Evolutionary conservation across 2,113 vertebrate genomes (phyloP).

Genomic region (Thymallus thymallus): DNA sequence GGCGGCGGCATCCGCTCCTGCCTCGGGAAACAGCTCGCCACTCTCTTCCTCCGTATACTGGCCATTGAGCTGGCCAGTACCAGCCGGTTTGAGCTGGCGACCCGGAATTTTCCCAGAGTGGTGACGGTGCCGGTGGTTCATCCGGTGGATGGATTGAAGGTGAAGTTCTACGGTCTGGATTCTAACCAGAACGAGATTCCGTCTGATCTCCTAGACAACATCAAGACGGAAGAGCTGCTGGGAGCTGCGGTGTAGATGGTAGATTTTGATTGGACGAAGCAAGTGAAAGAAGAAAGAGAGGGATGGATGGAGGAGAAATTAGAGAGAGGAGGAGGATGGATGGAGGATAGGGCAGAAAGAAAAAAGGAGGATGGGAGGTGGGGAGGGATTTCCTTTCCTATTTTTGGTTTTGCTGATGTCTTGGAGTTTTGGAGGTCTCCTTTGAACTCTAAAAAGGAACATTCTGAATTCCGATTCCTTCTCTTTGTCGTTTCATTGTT

Average conservation of each 20-base stretch:
- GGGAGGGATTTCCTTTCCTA: neutral
- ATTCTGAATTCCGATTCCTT: no score
- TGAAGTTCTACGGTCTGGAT: slow-evolving; percentile 96
- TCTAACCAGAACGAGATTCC: slow-evolving; percentile 98
- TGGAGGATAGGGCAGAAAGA: no score
- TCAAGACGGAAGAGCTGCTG: slow-evolving; percentile 89
- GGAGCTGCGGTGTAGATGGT: slow-evolving; percentile 84
- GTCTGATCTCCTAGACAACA: slow-evolving; percentile 16
- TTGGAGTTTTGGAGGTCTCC: no score
- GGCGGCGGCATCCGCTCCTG: slow-evolving; percentile 92
- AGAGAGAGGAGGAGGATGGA: neutral
- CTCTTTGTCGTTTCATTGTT: no score
- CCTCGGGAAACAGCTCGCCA: slow-evolving; percentile 95
- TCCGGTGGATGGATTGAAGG: slow-evolving; percentile 88
- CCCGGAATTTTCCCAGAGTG: slow-evolving; percentile 88
- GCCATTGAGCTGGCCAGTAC: slow-evolving; percentile 92
- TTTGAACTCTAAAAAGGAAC: no score
- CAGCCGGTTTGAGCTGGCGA: slow-evolving; percentile 93
- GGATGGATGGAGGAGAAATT: slow-evolving; percentile 28
- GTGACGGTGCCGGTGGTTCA: slow-evolving; percentile 92
- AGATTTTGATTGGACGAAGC: neutral
- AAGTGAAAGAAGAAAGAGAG: slow-evolving; percentile 3
- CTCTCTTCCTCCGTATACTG: slow-evolving; percentile 90
- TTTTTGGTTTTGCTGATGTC: no score
- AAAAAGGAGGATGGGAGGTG: neutral